Evolutionary conservation across 1,140 invertebrate species (phyloP).

Genomic region (Sinonovacula constricta): DNA sequence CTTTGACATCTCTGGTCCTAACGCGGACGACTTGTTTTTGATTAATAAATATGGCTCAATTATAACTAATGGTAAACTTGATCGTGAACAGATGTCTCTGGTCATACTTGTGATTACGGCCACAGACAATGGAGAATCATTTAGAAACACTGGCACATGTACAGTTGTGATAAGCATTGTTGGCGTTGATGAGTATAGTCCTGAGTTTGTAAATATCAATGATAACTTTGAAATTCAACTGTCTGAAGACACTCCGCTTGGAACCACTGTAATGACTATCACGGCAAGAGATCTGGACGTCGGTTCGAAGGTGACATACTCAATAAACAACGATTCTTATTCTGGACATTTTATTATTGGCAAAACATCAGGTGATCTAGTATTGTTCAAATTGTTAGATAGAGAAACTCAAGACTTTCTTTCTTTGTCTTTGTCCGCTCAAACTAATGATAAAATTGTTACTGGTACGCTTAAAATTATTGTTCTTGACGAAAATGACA

Average conservation of each 20-base stretch:
- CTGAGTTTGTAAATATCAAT: slow-evolving; percentile 36
- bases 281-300: slow-evolving; percentile 41
- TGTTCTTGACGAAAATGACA: slow-evolving; percentile 41
- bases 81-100: slow-evolving; percentile 6
- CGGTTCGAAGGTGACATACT: slow-evolving; percentile 7
- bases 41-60: slow-evolving; percentile 19
- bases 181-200: slow-evolving; percentile 41
- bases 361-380: slow-evolving; percentile 25
- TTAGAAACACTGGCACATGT: slow-evolving; percentile 21
- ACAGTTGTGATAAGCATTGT: slow-evolving; percentile 22
- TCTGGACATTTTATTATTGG: slow-evolving; percentile 36
- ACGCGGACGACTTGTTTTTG: slow-evolving; percentile 13
- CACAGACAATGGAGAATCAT: slow-evolving; percentile 8
- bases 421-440: slow-evolving; percentile 22
- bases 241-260: slow-evolving; percentile 36
- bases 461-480: slow-evolving; percentile 14
- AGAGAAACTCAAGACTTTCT: slow-evolving; percentile 24
- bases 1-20: slow-evolving; percentile 11
- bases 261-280: slow-evolving; percentile 19
- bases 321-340: slow-evolving; percentile 3
- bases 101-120: slow-evolving; percentile 23
- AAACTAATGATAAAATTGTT: not conserved
- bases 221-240: slow-evolving; percentile 12
- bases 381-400: slow-evolving; percentile 23
- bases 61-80: slow-evolving; percentile 1